Conservation (phyloP, 2,888 invertebrate genomes). For the Polia nebulosa region DNA sequence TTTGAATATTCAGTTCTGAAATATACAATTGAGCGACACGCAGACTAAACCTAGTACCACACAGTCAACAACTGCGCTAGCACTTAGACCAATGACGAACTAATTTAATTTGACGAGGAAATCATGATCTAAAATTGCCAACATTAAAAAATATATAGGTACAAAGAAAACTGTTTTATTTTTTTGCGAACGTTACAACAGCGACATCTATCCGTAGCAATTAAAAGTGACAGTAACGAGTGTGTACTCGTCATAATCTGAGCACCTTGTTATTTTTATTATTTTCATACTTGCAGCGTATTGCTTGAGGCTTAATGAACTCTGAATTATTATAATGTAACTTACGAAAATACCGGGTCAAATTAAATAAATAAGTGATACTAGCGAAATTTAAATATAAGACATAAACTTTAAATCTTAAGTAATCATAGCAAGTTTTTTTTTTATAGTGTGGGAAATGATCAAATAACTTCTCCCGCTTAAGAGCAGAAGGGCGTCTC, state of each 20-base stretch:
- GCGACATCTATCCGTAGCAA: conserved; percentile 60
- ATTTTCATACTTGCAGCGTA: conserved; percentile 27
- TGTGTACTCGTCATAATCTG: conserved; percentile 43
- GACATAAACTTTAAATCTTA: too few relatives aligned
- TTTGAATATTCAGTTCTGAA: too few relatives aligned
- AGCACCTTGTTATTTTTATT: conserved; percentile 56
- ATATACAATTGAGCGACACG: neutral
- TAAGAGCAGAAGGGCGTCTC: too few relatives aligned
- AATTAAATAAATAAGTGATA: neutral
- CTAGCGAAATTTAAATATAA: neutral
- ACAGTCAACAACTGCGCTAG: neutral
- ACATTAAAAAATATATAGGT: neutral
- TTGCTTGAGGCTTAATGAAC: conserved; percentile 21
- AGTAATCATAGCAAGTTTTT: too few relatives aligned
- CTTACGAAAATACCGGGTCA: neutral
- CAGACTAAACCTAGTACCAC: neutral
- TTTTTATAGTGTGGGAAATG: too few relatives aligned
- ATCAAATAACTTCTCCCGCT: too few relatives aligned
- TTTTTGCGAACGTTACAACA: conserved; percentile 37
- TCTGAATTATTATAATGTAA: neutral
- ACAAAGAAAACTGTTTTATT: neutral
- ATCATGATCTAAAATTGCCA: neutral
- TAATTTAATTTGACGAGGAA: neutral
- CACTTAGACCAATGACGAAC: neutral
- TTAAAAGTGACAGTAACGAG: conserved; percentile 60